A percentile compares a stretch with the other conserved stretches of the same genome.
phyloP scores from a whole-genome alignment of 2,797 vertebrate genomes.

The Microctenopoma steveboyesi region DNA sequence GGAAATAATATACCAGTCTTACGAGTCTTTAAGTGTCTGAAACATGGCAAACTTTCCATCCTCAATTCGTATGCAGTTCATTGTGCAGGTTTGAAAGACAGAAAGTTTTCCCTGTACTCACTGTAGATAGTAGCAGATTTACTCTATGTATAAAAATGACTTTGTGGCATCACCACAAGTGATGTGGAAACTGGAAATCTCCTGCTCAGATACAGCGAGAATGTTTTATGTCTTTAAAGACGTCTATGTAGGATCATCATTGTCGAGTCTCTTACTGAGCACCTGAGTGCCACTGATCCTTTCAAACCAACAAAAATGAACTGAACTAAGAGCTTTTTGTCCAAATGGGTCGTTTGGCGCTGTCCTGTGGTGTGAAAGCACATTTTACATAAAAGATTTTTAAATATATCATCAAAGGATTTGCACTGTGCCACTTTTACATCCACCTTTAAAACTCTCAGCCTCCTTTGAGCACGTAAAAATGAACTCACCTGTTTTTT shows the following conservation, averaged over 20 bases:
- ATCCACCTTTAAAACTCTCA: conserved; percentile 1
- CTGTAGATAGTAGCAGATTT: too few relatives aligned
- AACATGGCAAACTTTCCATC: neutral
- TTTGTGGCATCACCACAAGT: neutral
- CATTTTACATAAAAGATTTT: neutral
- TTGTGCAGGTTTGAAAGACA: neutral
- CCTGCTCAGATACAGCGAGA: neutral
- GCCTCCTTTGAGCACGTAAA: conserved; percentile 27
- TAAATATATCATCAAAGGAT: neutral
- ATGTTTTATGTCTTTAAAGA: too few relatives aligned
- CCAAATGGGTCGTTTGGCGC: too few relatives aligned
- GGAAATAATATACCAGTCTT: neutral
- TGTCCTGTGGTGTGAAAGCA: too few relatives aligned
- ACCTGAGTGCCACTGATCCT: too few relatives aligned
- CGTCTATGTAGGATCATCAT: neutral
- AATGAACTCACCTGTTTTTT: conserved; percentile 8
- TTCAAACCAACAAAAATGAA: too few relatives aligned
- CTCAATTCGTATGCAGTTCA: neutral
- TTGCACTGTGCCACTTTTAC: neutral
- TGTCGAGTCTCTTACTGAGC: too few relatives aligned
- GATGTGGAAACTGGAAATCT: neutral
- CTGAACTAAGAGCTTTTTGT: too few relatives aligned
- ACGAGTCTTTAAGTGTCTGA: conserved; percentile 13
- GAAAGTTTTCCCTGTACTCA: neutral
- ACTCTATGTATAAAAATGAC: too few relatives aligned